Evolutionary conservation across 2,888 invertebrate species (phyloP).

Genomic region (Mythimna ferrago): DNA sequence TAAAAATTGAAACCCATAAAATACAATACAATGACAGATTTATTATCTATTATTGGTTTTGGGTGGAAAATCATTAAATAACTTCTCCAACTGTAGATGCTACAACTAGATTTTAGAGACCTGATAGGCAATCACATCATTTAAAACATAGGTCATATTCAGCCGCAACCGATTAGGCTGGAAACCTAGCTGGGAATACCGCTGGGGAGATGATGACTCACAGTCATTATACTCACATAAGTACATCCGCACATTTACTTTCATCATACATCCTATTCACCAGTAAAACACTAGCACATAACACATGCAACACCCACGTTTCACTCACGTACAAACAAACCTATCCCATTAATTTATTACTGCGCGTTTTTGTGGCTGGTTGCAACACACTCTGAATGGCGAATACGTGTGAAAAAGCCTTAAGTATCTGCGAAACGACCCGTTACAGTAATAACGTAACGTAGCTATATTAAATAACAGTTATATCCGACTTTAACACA

Average conservation of each 20-base stretch:
- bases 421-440: constrained; percentile 46
- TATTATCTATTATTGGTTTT: too few species aligned
- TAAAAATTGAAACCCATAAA: too few species aligned
- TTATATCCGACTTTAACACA: constrained; percentile 68
- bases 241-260: neutral
- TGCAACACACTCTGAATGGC: constrained; percentile 30
- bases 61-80: too few species aligned
- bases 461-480: constrained; percentile 65
- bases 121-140: too few species aligned
- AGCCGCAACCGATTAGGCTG: too few species aligned
- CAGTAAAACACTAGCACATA: constrained; percentile 1
- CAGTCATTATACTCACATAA: neutral
- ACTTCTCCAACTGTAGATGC: too few species aligned
- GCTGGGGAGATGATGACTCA: neutral
- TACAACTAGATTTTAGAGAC: too few species aligned
- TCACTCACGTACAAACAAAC: constrained; percentile 26
- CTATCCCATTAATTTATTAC: constrained; percentile 28
- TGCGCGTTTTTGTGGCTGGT: constrained; percentile 19
- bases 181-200: too few species aligned
- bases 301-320: constrained; percentile 2
- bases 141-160: too few species aligned
- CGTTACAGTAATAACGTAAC: constrained; percentile 55
- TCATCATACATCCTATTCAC: constrained; percentile 16
- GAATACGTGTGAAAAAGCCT: constrained; percentile 45
- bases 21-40: too few species aligned